A percentile compares a stretch with the other conserved stretches of the same genome.
Evolutionary conservation across 2,888 invertebrate genomes (phyloP).

Genomic region (Tipula helvola): DNA sequence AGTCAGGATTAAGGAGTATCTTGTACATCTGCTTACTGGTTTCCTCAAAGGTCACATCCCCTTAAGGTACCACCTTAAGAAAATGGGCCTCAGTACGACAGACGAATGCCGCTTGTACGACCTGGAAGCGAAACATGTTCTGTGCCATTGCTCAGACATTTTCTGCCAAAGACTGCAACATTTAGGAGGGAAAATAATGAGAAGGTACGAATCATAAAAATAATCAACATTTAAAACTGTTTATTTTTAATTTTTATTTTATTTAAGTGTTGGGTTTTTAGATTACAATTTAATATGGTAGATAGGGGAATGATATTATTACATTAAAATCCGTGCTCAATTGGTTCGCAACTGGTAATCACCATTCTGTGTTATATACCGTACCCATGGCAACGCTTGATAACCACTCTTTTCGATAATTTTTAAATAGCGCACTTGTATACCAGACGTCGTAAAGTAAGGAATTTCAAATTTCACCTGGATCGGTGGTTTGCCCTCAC

Average conservation of each 20-base stretch:
- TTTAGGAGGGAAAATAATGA: too few relatives aligned
- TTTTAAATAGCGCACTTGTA: constrained; percentile 91
- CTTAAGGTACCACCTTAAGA: too few relatives aligned
- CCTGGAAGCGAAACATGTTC: too few relatives aligned
- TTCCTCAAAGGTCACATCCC: too few relatives aligned
- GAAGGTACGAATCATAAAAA: too few relatives aligned
- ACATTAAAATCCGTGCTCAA: constrained; percentile 32
- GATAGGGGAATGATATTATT: neutral
- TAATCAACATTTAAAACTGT: neutral
- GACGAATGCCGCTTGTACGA: too few relatives aligned
- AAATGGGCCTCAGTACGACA: too few relatives aligned
- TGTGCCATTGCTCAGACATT: too few relatives aligned
- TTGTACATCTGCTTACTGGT: too few relatives aligned
- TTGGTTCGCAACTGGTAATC: constrained; percentile 95
- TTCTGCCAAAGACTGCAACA: too few relatives aligned
- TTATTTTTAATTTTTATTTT: neutral
- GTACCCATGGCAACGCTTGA: constrained; percentile 96
- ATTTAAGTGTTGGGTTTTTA: neutral
- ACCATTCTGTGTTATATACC: constrained; percentile 99
- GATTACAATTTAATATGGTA: neutral
- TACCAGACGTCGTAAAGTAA: constrained; percentile 96
- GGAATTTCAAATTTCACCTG: constrained; percentile 99
- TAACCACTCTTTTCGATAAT: constrained; percentile 99
- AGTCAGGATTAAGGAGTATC: too few relatives aligned
- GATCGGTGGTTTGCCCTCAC: constrained; percentile 94